phyloP scores from a whole-genome alignment of 2,797 vertebrate genomes.

The Centroberyx gerrardi region DNA sequence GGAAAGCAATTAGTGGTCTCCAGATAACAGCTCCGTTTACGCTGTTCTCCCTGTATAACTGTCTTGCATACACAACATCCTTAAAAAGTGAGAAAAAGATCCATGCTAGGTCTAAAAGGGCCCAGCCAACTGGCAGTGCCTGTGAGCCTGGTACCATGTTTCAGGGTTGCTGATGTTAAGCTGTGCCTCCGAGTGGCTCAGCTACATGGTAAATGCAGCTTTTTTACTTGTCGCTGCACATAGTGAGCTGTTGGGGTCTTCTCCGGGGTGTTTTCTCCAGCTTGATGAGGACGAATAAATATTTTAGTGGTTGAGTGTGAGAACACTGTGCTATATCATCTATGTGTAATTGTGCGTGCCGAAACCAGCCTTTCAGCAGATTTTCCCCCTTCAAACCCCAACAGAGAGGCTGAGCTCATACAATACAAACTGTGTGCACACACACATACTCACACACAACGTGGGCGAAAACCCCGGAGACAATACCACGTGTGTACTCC shows the following conservation, averaged over 20 bases:
- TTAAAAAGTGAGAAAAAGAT: not conserved
- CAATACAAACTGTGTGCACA: slow-evolving; percentile 28
- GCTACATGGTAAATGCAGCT: slow-evolving; percentile 11
- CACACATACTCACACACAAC: not conserved
- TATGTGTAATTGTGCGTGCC: slow-evolving; percentile 74
- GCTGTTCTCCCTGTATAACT: slow-evolving; percentile 7
- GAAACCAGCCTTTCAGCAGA: slow-evolving; percentile 70
- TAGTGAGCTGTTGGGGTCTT: slow-evolving; percentile 20
- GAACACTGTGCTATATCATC: slow-evolving; percentile 64
- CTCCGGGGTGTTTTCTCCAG: slow-evolving; percentile 43
- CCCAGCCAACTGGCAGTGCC: not conserved
- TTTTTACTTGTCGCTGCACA: slow-evolving; percentile 32
- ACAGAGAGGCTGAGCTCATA: slow-evolving; percentile 44
- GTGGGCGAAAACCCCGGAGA: slow-evolving; percentile 26
- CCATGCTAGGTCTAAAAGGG: not conserved
- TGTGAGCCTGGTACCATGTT: not conserved
- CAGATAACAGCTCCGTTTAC: slow-evolving; percentile 21
- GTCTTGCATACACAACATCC: slow-evolving; percentile 18
- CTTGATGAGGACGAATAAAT: slow-evolving; percentile 72
- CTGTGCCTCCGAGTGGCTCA: not conserved
- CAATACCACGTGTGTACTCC: slow-evolving; percentile 16
- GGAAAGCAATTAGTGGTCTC: slow-evolving; percentile 17
- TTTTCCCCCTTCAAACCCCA: slow-evolving; percentile 45
- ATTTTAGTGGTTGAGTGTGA: slow-evolving; percentile 73
- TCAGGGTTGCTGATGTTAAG: not conserved